These are phyloP conservation scores for Lagorchestes hirsutus DNA, from an alignment of 2,797 vertebrate genomes.

Conservation along the genomic window DNA sequence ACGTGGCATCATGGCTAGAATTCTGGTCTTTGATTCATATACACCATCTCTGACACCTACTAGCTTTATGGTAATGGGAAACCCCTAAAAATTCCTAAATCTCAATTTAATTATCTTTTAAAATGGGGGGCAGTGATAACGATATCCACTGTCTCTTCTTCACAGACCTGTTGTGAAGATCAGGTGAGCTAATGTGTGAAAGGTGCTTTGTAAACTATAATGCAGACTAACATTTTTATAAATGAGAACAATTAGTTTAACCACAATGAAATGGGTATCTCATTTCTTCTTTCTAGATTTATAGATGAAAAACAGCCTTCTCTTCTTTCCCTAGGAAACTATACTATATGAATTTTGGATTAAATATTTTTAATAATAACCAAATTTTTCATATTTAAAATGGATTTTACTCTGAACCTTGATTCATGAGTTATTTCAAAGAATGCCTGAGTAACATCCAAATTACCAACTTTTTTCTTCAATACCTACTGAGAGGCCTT, in stretches of 20 bases:
- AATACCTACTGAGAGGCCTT: conserved; percentile 36
- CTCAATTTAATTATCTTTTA: neutral
- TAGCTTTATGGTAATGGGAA: neutral
- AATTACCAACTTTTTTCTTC: conserved; percentile 60
- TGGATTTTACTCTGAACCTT: neutral
- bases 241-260: neutral
- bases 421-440: conserved; percentile 56
- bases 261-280: neutral
- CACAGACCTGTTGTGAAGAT: neutral
- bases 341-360: neutral
- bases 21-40: neutral
- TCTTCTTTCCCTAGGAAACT: neutral
- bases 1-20: neutral
- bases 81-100: neutral
- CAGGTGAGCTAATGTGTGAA: neutral
- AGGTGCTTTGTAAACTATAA: neutral
- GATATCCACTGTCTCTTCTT: neutral
- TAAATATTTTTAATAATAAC: conserved; percentile 6
- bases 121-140: neutral
- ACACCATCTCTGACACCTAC: neutral
- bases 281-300: conserved; percentile 21
- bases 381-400: conserved; percentile 34
- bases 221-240: neutral
- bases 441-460: conserved; percentile 48
- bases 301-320: conserved; percentile 40